A percentile compares a stretch with the other conserved stretches of the same genome.
Conservation (phyloP, 2,113 vertebrate species). For the Agelaius tricolor region DNA sequence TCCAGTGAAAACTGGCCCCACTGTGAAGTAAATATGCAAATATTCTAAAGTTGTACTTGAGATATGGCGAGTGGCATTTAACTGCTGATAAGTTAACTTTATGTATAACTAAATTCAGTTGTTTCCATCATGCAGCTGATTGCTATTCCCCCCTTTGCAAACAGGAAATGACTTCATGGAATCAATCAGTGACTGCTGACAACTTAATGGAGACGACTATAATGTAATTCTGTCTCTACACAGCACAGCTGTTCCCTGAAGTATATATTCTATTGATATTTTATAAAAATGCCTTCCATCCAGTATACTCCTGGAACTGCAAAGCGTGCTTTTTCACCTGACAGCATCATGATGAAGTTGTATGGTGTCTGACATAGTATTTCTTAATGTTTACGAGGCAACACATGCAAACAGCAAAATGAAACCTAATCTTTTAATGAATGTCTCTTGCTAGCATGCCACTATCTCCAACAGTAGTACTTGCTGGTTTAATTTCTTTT, state of each 20-base stretch:
- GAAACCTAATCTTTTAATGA: neutral
- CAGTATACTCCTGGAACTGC: neutral
- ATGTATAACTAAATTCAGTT: neutral
- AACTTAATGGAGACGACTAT: neutral
- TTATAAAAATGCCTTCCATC: neutral
- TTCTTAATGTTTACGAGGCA: neutral
- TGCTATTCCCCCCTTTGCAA: neutral
- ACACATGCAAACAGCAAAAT: neutral
- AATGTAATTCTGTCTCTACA: constrained; percentile 9
- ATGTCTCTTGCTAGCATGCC: neutral
- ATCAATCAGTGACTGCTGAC: neutral
- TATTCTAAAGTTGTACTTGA: neutral
- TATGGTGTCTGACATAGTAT: neutral
- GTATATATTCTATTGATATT: constrained; percentile 26
- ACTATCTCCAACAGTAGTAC: neutral
- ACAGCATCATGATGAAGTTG: neutral
- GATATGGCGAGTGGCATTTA: neutral
- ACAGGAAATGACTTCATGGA: constrained; percentile 40
- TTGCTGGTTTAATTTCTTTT: neutral
- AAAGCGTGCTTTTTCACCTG: neutral
- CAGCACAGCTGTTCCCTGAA: neutral
- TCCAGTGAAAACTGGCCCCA: neutral
- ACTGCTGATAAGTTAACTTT: neutral
- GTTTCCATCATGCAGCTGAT: neutral
- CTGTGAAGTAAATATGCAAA: neutral